Base-by-base conservation (phyloP, 2,113 vertebrate genomes). In the Lethenteron camtschaticum region DNA sequence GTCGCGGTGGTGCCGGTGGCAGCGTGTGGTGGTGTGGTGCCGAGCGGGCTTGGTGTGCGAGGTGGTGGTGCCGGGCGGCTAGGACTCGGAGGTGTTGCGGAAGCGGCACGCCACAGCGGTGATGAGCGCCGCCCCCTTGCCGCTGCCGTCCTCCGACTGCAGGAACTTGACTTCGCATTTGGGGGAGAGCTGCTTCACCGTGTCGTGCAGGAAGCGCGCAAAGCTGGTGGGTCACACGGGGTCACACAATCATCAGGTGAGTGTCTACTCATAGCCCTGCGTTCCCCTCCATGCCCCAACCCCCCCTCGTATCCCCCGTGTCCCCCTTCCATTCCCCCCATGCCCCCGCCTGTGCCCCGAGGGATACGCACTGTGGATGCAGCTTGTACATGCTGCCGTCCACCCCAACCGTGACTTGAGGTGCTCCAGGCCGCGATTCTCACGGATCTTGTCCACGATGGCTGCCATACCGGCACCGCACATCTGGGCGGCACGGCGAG, bases 351-450 rank as follows among this genome's bases (percentile, higher is more conserved):
- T 41, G 41, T 41, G 70, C 24, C 11, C n/a, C 14, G 24, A 8
- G 5, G 58, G 10, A 12, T 4, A 82, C 87, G 82, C 80, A 96
- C 94, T 97, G 94, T 2, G 94, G 94, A 71, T 97, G 92, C 1
- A 88, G 85, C 75, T 99, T 99, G 73, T 95, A 97, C 58, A 97
- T 87, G 0, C 90, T 97, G 20, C 94, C 90, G 0, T 99, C 92
- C 77, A 96, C 88, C 1, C 92, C 94, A 0, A 99, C 85, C 0
- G 89, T 91, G 80, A 99, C 68, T 79, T 82, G 56, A 99, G 83
- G 56, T 78, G 79, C 55, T 90, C 83, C 66, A 92, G 79, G n/a
- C 82, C 81, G 0, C 90, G 87, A 77, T 90, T 97, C 76, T 86
- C 79, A 1, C 90, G 79, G 69, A 97, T 94, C 75, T 87, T 91